These are phyloP conservation scores for Leptinotarsa rubiginosa DNA, from an alignment of 2,888 invertebrate species.

Conservation along the genomic window DNA sequence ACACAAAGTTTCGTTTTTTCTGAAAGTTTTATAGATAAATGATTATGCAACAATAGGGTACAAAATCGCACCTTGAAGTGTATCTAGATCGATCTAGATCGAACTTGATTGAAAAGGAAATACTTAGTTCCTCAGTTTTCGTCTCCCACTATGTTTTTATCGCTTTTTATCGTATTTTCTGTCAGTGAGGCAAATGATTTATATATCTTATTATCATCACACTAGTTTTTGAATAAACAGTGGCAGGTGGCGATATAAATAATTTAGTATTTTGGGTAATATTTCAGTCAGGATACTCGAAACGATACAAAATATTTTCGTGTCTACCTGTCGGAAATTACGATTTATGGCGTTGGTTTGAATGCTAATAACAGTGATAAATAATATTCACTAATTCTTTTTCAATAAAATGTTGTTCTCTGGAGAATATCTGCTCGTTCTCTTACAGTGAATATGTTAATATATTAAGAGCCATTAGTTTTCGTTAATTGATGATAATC, in stretches of 20 bases:
- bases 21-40: too few species aligned
- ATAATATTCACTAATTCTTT: conserved; percentile 43
- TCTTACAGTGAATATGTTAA: conserved; percentile 36
- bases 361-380: conserved; percentile 34
- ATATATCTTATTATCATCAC: not conserved
- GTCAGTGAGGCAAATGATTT: not conserved
- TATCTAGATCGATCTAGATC: too few species aligned
- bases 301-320: conserved; percentile 22
- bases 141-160: too few species aligned
- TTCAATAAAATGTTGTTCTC: conserved; percentile 42
- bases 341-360: conserved; percentile 22
- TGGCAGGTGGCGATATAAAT: too few species aligned
- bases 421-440: conserved; percentile 34
- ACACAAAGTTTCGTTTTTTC: too few species aligned
- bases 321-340: conserved; percentile 26
- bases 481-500: conserved; percentile 28
- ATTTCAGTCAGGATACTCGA: conserved; percentile 27
- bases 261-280: conserved; percentile 16
- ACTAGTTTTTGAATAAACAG: not conserved
- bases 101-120: too few species aligned
- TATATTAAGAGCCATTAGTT: conserved; percentile 38
- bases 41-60: too few species aligned
- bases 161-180: too few species aligned
- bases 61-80: too few species aligned
- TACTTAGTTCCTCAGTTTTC: too few species aligned